These are phyloP conservation scores for Eucera pruinosa DNA, from an alignment of 2,888 invertebrate genomes.

Conservation along the genomic window DNA sequence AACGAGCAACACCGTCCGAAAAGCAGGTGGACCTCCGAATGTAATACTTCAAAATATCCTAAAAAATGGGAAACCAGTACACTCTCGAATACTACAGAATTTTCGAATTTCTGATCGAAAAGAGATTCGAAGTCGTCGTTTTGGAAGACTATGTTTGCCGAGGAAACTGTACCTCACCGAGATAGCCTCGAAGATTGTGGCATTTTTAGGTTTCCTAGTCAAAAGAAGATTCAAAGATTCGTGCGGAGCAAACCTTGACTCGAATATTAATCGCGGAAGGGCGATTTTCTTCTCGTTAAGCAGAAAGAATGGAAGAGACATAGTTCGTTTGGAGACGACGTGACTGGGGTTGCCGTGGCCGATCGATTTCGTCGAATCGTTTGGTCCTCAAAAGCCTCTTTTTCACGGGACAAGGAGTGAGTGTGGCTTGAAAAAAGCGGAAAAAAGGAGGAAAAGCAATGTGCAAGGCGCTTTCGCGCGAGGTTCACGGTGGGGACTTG, in stretches of 20 bases:
- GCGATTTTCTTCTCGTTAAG: slow-evolving; percentile 6
- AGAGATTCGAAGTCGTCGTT: too few relatives aligned
- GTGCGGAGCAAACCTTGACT: too few relatives aligned
- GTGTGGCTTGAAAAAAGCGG: slow-evolving; percentile 6
- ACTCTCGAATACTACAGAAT: too few relatives aligned
- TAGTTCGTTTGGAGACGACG: slow-evolving; percentile 12
- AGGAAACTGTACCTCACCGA: slow-evolving; percentile 39
- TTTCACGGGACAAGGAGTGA: not conserved
- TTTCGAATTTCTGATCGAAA: too few relatives aligned
- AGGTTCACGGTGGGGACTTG: slow-evolving; percentile 52
- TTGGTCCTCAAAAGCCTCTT: not conserved
- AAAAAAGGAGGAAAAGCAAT: slow-evolving; percentile 41
- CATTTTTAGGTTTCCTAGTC: not conserved
- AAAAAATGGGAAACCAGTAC: too few relatives aligned
- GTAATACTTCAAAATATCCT: too few relatives aligned
- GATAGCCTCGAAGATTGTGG: not conserved
- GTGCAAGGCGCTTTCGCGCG: slow-evolving; percentile 22
- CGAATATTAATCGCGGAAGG: not conserved
- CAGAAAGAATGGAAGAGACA: not conserved
- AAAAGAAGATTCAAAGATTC: not conserved
- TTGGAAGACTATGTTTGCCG: slow-evolving; percentile 45
- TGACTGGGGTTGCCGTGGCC: not conserved
- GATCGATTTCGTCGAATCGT: slow-evolving; percentile 37
- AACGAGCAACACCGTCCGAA: too few relatives aligned
- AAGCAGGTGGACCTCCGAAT: too few relatives aligned